Percentiles rank a stretch among this genome's conserved stretches.
Evolutionary conservation across 2,888 invertebrate species (phyloP).

Genomic region (Netelia fuscicornis): DNA sequence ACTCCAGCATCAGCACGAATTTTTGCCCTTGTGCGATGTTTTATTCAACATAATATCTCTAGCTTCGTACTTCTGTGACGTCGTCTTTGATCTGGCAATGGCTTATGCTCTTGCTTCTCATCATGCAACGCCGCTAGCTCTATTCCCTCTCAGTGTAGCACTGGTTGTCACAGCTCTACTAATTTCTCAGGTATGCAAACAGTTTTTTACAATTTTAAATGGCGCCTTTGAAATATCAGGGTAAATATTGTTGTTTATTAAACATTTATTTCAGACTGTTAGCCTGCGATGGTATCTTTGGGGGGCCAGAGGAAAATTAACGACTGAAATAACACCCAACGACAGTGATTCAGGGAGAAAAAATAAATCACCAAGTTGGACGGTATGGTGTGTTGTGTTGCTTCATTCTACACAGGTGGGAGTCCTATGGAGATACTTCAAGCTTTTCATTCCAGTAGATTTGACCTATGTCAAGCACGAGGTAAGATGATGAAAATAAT

Average conservation of each 20-base stretch:
- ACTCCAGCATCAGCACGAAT: slow-evolving; percentile 87
- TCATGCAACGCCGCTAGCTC: slow-evolving; percentile 75
- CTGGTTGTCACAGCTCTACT: slow-evolving; percentile 91
- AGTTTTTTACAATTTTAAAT: slow-evolving; percentile 1
- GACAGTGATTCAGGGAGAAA: slow-evolving; percentile 73
- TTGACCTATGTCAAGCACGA: slow-evolving; percentile 93
- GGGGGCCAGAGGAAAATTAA: slow-evolving; percentile 82
- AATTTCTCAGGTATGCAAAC: slow-evolving; percentile 88
- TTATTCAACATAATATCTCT: slow-evolving; percentile 96
- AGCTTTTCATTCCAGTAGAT: slow-evolving; percentile 93
- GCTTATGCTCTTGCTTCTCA: slow-evolving; percentile 92
- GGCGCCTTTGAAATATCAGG: neutral
- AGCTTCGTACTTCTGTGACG: slow-evolving; percentile 96
- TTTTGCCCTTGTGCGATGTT: slow-evolving; percentile 95
- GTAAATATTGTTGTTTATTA: neutral
- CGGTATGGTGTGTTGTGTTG: slow-evolving; percentile 85
- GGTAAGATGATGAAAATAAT: slow-evolving; percentile 83
- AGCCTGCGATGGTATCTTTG: slow-evolving; percentile 91
- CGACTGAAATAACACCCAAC: slow-evolving; percentile 66
- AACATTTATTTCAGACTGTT: slow-evolving; percentile 85
- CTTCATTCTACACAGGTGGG: slow-evolving; percentile 90
- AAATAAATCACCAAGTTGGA: slow-evolving; percentile 78
- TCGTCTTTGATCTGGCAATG: slow-evolving; percentile 95
- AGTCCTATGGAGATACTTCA: slow-evolving; percentile 93
- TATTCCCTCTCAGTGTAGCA: slow-evolving; percentile 86